Percentiles rank a stretch among this genome's conserved stretches.
These are phyloP conservation scores for Pelodiscus sinensis DNA, from an alignment of 2,113 vertebrate species.

Conservation along the genomic window DNA sequence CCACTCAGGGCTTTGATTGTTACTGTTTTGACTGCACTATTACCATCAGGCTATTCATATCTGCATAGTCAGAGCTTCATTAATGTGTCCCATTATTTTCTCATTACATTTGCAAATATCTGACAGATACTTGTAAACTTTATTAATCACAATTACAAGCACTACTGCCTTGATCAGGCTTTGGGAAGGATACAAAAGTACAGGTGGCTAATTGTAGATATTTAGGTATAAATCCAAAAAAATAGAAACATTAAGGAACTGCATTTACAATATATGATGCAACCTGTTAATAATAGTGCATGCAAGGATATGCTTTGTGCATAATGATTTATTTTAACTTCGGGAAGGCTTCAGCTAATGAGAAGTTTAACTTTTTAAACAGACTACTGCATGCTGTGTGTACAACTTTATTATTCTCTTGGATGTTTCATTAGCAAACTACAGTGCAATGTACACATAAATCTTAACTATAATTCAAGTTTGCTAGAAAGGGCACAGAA, in stretches of 20 bases:
- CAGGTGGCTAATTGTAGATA: background rate
- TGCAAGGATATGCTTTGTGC: background rate
- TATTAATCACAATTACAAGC: slow-evolving; percentile 19
- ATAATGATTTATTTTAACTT: background rate
- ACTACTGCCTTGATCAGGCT: background rate
- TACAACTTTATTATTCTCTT: background rate
- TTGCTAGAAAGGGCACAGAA: background rate
- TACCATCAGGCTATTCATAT: background rate
- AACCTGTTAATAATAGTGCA: background rate
- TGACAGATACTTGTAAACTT: background rate
- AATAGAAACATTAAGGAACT: background rate
- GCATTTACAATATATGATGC: background rate
- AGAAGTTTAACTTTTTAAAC: slow-evolving; percentile 7
- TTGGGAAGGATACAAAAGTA: background rate
- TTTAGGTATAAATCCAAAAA: background rate
- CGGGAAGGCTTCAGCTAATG: background rate
- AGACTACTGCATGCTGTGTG: background rate
- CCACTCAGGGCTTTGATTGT: no score
- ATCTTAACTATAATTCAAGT: background rate
- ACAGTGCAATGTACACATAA: background rate
- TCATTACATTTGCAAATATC: slow-evolving; percentile 13
- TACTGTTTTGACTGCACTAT: background rate
- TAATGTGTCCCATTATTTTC: slow-evolving; percentile 10
- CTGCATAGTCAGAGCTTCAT: background rate
- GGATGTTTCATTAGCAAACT: background rate